Base-by-base conservation (phyloP, 2,888 invertebrate genomes). In the Cyrtodaria siliqua region DNA sequence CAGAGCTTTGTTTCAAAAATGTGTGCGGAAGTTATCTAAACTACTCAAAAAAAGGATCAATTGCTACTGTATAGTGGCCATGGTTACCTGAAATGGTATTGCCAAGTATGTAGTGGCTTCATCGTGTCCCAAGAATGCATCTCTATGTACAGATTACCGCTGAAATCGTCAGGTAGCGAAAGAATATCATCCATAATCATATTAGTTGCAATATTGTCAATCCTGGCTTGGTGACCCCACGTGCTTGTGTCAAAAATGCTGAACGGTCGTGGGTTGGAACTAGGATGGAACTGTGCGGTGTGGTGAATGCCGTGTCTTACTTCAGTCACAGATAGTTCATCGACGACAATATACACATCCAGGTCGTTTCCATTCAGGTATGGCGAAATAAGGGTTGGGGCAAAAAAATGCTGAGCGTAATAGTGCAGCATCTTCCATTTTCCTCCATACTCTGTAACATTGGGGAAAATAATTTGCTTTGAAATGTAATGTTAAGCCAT, bases 391-490 rank as follows among this genome's bases (percentile, higher is more conserved):
- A 94, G 86, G 1, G 90, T 60, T 2, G 92, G 92, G 9, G 96
- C 95, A 91, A 98, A 97, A 91, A 99, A 98, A 1, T 96, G 94
- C 83, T 94, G 95, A 0, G 97, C 97, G 93, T 95, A 98, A 92
- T 99, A 97, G 89, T 99, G 99, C 1, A 97, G 93, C 95, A 97
- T 95, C 93, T 97, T 97, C 97, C 97, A 97, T 84, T 95, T 94
- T 16, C 96, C 96, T 44, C 94, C 94, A 87, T 95, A 95, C 93
- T 97, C 97, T 96, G 93, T 44, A 89, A 89, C 67, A 12, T 20
- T n/a, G n/a, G n/a, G n/a, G n/a, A n/a, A n/a, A n/a, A n/a, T n/a
- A n/a, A n/a, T n/a, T n/a, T n/a, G n/a, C n/a, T n/a, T n/a, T n/a
- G n/a, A n/a, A n/a, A n/a, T n/a, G n/a, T n/a, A n/a, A n/a, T n/a